Conservation (phyloP, 2,113 vertebrate genomes). For the Cichladusa arquata region DNA sequence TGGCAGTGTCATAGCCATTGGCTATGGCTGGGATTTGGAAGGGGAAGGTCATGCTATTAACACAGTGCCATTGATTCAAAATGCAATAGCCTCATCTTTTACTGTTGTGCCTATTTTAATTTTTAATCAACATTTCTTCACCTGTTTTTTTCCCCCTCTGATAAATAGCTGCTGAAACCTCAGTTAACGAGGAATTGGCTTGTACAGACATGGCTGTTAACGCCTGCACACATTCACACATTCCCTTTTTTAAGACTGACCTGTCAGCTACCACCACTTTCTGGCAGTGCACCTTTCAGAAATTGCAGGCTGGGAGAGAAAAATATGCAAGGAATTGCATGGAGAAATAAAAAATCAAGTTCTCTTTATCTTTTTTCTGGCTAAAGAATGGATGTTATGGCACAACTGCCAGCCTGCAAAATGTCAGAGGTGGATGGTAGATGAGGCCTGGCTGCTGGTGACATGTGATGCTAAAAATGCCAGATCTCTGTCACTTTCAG, state of each 20-base stretch:
- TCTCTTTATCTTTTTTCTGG: background rate
- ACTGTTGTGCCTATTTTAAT: constrained; percentile 29
- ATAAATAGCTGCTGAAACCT: background rate
- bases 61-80: constrained; percentile 28
- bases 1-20: background rate
- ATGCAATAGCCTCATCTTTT: constrained; percentile 39
- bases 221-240: background rate
- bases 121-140: constrained; percentile 18
- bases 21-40: background rate
- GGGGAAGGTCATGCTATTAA: background rate
- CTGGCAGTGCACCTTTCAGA: background rate
- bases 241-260: background rate
- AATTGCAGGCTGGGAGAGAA: background rate
- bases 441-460: background rate
- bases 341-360: background rate
- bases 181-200: background rate
- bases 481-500: background rate
- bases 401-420: background rate
- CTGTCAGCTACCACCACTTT: background rate
- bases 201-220: background rate
- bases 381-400: background rate
- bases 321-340: background rate
- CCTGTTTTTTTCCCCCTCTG: background rate
- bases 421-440: background rate
- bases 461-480: background rate